A percentile compares a stretch with the other conserved stretches of the same genome.
Conservation (phyloP, 2,888 invertebrate species). For the Amblyteles armatorius region DNA sequence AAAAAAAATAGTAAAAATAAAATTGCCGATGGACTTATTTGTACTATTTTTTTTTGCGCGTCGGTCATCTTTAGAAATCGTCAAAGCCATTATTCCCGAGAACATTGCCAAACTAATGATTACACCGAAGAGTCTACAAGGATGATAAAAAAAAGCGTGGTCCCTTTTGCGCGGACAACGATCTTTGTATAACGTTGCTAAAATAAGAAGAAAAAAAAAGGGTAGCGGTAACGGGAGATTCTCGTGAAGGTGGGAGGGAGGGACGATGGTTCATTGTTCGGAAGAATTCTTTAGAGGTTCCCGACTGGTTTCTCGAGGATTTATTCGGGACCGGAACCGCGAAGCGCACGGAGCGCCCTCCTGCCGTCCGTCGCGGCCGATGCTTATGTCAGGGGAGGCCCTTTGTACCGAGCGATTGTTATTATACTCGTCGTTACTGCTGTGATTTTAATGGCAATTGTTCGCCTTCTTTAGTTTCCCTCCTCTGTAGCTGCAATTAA, state of each 20-base stretch:
- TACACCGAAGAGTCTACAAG: not conserved
- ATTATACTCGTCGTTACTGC: conserved; percentile 65
- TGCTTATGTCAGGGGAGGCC: conserved; percentile 60
- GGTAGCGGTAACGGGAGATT: conserved; percentile 24
- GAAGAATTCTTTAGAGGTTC: conserved; percentile 65
- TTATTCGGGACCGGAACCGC: conserved; percentile 65
- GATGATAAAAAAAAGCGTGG: not conserved
- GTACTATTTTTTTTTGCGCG: not conserved
- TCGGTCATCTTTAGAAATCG: not conserved
- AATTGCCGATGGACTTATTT: not conserved
- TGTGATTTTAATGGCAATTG: conserved; percentile 63
- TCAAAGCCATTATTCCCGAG: not conserved
- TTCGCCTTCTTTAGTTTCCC: conserved; percentile 47
- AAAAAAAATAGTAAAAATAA: not conserved
- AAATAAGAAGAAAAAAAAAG: conserved; percentile 22
- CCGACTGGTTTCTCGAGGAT: conserved; percentile 64
- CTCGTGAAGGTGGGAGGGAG: conserved; percentile 20
- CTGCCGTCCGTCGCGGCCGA: conserved; percentile 38
- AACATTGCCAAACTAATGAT: conserved; percentile 10
- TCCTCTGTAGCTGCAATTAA: conserved; percentile 58
- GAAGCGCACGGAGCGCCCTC: conserved; percentile 48
- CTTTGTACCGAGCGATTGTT: conserved; percentile 63
- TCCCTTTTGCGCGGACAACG: conserved; percentile 15
- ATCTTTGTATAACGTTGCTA: conserved; percentile 36
- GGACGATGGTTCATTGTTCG: conserved; percentile 34